Percentiles rank a stretch among this genome's conserved stretches.
Evolutionary conservation across 1,140 invertebrate species (phyloP).

Genomic region (Holotrichia oblita): DNA sequence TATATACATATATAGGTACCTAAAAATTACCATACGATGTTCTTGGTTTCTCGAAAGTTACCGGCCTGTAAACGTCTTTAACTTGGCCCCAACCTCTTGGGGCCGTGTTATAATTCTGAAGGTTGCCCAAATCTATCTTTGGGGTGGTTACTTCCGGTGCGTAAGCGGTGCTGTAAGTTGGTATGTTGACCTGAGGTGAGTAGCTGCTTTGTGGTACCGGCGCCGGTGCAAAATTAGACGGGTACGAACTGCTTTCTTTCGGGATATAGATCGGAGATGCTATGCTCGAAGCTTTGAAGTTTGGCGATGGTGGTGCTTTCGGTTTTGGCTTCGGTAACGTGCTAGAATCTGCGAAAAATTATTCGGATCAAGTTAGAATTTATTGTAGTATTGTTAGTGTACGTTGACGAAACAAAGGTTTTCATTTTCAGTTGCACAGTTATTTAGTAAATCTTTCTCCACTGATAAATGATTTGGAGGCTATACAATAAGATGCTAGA

Average conservation of each 20-base stretch:
- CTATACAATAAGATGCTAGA: no score
- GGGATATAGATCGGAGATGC: constrained; percentile 59
- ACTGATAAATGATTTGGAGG: no score
- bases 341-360: constrained; percentile 62
- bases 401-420: no score
- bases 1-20: constrained; percentile 28
- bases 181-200: neutral
- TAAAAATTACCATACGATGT: constrained; percentile 73
- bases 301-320: constrained; percentile 63
- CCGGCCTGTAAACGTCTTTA: constrained; percentile 72
- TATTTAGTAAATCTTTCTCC: no score
- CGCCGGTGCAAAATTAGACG: constrained; percentile 60
- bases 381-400: no score
- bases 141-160: constrained; percentile 51
- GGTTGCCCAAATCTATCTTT: constrained; percentile 48
- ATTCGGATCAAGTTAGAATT: no score
- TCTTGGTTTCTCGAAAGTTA: constrained; percentile 68
- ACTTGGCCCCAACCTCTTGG: constrained; percentile 80
- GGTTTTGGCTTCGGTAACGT: constrained; percentile 65
- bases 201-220: neutral
- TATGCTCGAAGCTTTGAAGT: constrained; percentile 58
- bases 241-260: constrained; percentile 62
- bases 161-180: constrained; percentile 50
- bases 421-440: no score
- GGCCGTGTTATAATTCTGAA: constrained; percentile 80